phyloP scores from a whole-genome alignment of 2,113 vertebrate species.

The Xiphophorus hellerii region DNA sequence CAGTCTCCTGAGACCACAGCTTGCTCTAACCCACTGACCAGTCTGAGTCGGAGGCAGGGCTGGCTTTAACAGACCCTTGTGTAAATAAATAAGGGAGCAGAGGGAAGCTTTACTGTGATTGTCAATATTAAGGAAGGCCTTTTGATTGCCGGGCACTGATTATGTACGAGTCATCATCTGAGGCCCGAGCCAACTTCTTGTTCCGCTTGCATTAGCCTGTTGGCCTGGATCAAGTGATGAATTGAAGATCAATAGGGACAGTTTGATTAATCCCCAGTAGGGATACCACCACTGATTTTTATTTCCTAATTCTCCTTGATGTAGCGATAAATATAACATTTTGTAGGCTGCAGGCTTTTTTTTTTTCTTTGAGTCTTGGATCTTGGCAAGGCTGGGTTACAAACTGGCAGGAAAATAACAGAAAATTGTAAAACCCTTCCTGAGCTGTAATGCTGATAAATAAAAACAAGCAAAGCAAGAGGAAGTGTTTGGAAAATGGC shows the following conservation, averaged over 20 bases:
- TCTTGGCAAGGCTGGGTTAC: conserved; percentile 21
- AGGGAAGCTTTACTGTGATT: conserved; percentile 31
- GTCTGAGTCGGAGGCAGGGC: conserved; percentile 3
- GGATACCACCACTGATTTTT: conserved; percentile 13
- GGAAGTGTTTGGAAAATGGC: conserved; percentile 3
- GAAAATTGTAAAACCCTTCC: conserved; percentile 48
- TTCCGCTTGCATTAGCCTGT: conserved; percentile 47
- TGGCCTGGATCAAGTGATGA: conserved; percentile 51
- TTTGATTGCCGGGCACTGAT: conserved; percentile 68
- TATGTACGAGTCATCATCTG: conserved; percentile 56
- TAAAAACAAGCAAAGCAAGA: conserved; percentile 37
- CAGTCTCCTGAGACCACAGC: conserved; percentile 34
- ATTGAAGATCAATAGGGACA: conserved; percentile 63
- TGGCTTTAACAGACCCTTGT: conserved; percentile 49
- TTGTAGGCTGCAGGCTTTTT: neutral
- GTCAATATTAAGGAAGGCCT: conserved; percentile 58
- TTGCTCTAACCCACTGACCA: conserved; percentile 43
- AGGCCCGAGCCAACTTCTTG: conserved; percentile 35
- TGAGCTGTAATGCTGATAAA: conserved; percentile 62
- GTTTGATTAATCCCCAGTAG: conserved; percentile 43
- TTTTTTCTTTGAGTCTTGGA: conserved; percentile 13
- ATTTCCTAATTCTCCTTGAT: conserved; percentile 40
- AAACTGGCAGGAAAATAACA: conserved; percentile 11
- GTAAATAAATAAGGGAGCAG: conserved; percentile 40
- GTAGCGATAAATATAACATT: conserved; percentile 48